phyloP scores from a whole-genome alignment of 2,113 vertebrate species.

The Antigone vipio region DNA sequence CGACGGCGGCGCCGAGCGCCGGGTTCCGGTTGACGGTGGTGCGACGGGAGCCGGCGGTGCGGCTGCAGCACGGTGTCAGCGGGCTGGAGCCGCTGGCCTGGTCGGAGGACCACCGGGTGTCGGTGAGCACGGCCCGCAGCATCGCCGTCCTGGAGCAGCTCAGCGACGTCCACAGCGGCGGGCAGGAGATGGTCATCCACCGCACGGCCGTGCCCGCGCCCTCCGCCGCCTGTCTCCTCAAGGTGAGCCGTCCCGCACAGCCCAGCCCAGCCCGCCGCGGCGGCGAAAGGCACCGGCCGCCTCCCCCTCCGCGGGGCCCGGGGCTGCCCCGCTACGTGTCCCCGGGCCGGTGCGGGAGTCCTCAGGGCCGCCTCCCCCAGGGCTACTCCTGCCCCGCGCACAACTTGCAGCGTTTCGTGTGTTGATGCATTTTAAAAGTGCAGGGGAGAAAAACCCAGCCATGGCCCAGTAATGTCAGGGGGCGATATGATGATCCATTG shows the following conservation, averaged over 20 bases:
- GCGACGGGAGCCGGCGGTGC: conserved; percentile 82
- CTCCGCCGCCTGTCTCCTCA: conserved; percentile 68
- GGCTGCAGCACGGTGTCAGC: conserved; percentile 82
- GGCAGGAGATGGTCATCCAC: conserved; percentile 86
- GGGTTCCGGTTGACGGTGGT: conserved; percentile 72
- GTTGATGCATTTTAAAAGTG: background rate
- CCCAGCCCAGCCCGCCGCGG: background rate
- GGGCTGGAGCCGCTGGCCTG: conserved; percentile 88
- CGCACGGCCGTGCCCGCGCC: conserved; percentile 86
- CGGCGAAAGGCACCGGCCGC: background rate
- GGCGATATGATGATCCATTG: fast-evolving
- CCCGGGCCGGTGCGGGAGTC: too few relatives aligned
- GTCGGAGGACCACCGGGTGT: conserved; percentile 92
- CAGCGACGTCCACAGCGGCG: conserved; percentile 83
- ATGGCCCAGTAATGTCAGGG: fast-evolving
- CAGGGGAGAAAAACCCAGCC: too few relatives aligned
- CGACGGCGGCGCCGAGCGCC: conserved; percentile 29
- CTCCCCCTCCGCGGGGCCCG: background rate
- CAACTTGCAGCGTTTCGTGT: too few relatives aligned
- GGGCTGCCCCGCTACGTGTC: background rate
- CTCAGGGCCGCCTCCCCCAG: background rate
- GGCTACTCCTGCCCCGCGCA: too few relatives aligned
- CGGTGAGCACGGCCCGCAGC: conserved; percentile 84
- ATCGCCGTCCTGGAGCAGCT: conserved; percentile 87
- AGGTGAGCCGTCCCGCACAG: conserved; percentile 69